A percentile compares a stretch with the other conserved stretches of the same genome.
Conservation (phyloP, 2,113 vertebrate species). For the Taxidea taxus region DNA sequence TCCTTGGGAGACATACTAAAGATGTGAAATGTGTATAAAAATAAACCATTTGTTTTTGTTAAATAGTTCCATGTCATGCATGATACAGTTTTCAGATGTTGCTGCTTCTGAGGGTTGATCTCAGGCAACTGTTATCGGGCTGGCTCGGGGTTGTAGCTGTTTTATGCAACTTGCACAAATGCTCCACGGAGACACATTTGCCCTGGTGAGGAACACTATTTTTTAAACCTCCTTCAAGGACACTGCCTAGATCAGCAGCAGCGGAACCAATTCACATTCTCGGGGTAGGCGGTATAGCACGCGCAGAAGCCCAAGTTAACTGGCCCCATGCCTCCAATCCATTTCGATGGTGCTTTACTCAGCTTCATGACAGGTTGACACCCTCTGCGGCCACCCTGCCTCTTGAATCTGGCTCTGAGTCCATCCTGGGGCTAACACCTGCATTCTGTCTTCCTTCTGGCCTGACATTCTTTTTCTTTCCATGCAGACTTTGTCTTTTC, state of each 20-base stretch:
- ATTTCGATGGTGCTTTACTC: neutral
- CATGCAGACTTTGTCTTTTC: neutral
- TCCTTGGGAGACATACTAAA: constrained; percentile 12
- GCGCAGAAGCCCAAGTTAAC: neutral
- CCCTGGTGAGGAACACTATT: neutral
- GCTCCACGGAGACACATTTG: neutral
- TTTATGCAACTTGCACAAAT: neutral
- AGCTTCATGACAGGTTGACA: fast-evolving
- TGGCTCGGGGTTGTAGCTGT: neutral
- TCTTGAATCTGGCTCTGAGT: neutral
- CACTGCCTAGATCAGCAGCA: neutral
- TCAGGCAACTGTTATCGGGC: neutral
- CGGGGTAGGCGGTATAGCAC: neutral
- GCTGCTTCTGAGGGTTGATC: neutral
- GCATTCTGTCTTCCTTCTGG: neutral
- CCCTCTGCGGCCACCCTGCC: neutral
- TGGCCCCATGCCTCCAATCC: neutral
- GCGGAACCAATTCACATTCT: neutral
- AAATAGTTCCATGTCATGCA: neutral
- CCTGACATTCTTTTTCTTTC: neutral
- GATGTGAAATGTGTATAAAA: neutral
- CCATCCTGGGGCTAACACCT: neutral
- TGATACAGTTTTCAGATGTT: neutral
- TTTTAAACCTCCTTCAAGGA: neutral
- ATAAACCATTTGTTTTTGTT: constrained; percentile 7